Percentiles rank a stretch among this genome's conserved stretches.
phyloP scores from a whole-genome alignment of 2,113 vertebrate genomes.

The Antechinus flavipes region DNA sequence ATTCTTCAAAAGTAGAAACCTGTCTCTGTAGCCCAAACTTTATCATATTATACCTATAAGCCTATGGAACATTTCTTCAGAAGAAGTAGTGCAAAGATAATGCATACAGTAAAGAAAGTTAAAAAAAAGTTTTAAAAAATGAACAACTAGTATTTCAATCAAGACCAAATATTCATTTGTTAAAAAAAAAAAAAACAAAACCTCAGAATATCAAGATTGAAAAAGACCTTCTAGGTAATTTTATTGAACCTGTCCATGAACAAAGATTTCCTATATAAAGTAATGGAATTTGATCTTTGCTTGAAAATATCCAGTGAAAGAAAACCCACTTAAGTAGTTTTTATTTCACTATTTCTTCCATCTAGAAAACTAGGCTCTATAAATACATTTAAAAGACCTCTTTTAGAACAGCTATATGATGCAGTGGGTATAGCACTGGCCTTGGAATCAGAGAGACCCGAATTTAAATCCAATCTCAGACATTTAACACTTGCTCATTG shows the following conservation, averaged over 20 bases:
- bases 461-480: too few species aligned
- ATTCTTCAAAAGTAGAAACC: not conserved
- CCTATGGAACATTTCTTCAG: not conserved
- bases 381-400: slow-evolving; percentile 22
- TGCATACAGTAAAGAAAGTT: not conserved
- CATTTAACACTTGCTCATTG: too few species aligned
- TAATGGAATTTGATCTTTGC: not conserved
- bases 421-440: too few species aligned
- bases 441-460: too few species aligned
- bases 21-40: not conserved
- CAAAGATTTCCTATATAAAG: not conserved
- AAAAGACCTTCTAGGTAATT: not conserved
- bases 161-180: slow-evolving; percentile 1
- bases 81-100: slow-evolving; percentile 6
- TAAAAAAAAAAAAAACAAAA: not conserved
- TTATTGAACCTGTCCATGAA: not conserved
- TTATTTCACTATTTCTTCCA: not conserved
- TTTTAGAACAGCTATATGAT: too few species aligned
- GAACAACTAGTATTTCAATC: not conserved
- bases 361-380: not conserved
- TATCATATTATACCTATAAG: not conserved
- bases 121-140: slow-evolving; percentile 11
- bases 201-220: not conserved
- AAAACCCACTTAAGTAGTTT: not conserved
- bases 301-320: not conserved